These are phyloP conservation scores for Papilio helenus DNA, from an alignment of 1,140 invertebrate species.

Conservation along the genomic window DNA sequence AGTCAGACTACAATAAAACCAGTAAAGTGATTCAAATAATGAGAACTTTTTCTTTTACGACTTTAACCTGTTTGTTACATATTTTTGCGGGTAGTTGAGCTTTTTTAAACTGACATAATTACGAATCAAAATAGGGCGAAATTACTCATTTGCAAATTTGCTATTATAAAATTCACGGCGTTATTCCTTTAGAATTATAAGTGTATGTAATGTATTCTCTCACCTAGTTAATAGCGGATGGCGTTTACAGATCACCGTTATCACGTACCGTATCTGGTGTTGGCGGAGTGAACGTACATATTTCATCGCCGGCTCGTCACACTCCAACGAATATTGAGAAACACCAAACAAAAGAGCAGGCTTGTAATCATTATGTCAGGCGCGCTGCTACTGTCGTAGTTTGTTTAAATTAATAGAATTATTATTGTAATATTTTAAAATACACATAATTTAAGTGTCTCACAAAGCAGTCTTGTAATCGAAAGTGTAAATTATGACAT, in stretches of 20 bases:
- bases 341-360: conserved; percentile 36
- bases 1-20: not conserved
- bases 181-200: not conserved
- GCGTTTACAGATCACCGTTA: conserved; percentile 23
- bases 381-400: not conserved
- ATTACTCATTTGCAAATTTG: not conserved
- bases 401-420: not conserved
- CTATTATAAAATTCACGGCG: not conserved
- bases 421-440: not conserved
- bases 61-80: not conserved
- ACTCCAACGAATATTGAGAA: conserved; percentile 35
- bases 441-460: not conserved
- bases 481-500: not conserved
- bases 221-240: conserved; percentile 7
- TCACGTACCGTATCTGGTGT: conserved; percentile 24
- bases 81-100: not conserved
- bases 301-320: conserved; percentile 43
- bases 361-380: conserved; percentile 26
- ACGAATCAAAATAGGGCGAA: not conserved
- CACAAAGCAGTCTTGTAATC: not conserved
- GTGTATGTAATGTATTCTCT: not conserved
- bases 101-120: not conserved
- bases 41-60: no score
- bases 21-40: not conserved
- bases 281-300: conserved; percentile 29